Evolutionary conservation across 2,797 vertebrate genomes (phyloP).

Genomic region (Cygnus olor): DNA sequence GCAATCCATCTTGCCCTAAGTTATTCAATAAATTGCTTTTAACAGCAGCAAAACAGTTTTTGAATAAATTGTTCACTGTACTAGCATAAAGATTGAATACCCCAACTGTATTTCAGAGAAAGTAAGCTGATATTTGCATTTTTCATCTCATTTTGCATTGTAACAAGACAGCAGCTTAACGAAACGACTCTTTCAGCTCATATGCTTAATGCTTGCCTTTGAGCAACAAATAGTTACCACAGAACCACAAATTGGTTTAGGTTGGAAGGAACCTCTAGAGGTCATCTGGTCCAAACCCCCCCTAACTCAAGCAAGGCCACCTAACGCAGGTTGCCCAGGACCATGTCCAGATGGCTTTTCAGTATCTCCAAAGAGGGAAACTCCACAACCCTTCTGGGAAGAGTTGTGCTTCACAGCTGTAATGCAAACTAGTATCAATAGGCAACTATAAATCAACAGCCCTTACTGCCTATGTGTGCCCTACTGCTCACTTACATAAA

Average conservation of each 20-base stretch:
- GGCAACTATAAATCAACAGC: not conserved
- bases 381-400: not conserved
- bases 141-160: not conserved
- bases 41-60: not conserved
- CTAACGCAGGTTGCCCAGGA: not conserved
- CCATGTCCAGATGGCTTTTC: not conserved
- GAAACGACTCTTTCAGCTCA: not conserved
- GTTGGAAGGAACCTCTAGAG: too few species aligned
- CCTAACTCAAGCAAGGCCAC: not conserved
- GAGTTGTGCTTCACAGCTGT: not conserved
- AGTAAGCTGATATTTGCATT: not conserved
- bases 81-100: not conserved
- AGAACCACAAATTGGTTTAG: too few species aligned
- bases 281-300: not conserved
- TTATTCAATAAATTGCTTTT: not conserved
- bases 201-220: not conserved
- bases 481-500: fast-evolving
- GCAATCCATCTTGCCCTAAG: not conserved
- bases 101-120: not conserved
- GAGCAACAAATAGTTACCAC: not conserved
- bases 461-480: not conserved
- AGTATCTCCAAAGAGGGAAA: not conserved
- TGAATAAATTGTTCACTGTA: not conserved
- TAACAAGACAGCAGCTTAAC: not conserved
- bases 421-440: not conserved